A percentile compares a stretch with the other conserved stretches of the same genome.
Evolutionary conservation across 2,113 vertebrate species (phyloP).

Genomic region (Polyodon spathula): DNA sequence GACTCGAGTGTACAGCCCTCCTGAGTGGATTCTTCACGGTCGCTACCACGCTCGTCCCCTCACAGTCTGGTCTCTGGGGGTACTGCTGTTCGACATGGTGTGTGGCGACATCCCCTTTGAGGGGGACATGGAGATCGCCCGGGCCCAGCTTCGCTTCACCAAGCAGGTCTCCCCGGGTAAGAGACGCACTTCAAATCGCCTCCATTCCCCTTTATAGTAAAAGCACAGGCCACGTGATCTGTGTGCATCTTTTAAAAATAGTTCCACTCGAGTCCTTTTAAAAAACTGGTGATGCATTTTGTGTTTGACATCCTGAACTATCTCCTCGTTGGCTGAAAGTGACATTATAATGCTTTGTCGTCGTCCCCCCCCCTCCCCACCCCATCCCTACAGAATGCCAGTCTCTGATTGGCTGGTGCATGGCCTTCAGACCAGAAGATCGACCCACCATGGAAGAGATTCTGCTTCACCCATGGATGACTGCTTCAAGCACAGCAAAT

Average conservation of each 20-base stretch:
- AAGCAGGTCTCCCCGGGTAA: constrained; percentile 20
- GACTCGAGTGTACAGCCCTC: constrained; percentile 48
- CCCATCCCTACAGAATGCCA: constrained; percentile 12
- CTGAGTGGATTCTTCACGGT: constrained; percentile 43
- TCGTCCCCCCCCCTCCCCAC: no score
- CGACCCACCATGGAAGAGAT: constrained; percentile 21
- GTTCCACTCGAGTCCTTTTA: background rate
- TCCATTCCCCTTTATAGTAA: no score
- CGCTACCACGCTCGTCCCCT: constrained; percentile 43
- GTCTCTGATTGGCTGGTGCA: constrained; percentile 23
- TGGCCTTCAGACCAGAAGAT: constrained; percentile 12
- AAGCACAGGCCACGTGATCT: background rate
- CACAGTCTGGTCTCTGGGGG: constrained; percentile 50
- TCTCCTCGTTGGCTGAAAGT: no score
- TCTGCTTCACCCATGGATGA: constrained; percentile 16
- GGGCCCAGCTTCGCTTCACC: constrained; percentile 17
- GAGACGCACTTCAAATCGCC: no score
- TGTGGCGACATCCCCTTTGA: constrained; percentile 59
- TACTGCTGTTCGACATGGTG: constrained; percentile 54
- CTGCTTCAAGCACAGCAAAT: constrained; percentile 7
- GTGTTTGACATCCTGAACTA: background rate
- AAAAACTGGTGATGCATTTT: no score
- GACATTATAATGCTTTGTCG: no score
- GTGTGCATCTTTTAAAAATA: background rate
- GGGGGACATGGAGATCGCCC: constrained; percentile 38